Evolutionary conservation across 2,797 vertebrate genomes (phyloP), one percentile per base, ranked within the genome.

Genomic region (Odontamblyopus rebecca): DNA sequence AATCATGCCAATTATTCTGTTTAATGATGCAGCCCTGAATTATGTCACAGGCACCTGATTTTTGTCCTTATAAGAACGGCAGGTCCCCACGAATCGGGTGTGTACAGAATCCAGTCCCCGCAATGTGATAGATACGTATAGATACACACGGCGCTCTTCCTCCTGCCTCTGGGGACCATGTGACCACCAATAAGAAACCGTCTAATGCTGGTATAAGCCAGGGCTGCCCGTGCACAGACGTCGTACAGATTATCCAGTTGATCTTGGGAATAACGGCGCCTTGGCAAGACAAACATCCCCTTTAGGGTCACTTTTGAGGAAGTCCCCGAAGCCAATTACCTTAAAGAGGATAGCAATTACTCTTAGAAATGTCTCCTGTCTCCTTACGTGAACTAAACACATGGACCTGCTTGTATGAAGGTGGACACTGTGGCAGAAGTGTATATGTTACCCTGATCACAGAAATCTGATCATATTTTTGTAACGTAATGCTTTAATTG

Each of bases 151-250:
- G 75, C 78, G 44, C 44, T 48, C 44, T 15, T 61, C 80, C 73
- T 74, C 84, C 75, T 75, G 74, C 83, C 84, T 81, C 69, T 59
- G 16, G 69, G 77, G 81, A 86, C 69, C 85, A 87, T 78, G 85
- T 89, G 87, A 87, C 67, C 81, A 73, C 79, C 81, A 84, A 92
- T 86, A 91, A 88, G 88, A 92, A 93, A 71, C 72, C 38, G 71
- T 72, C 65, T 70, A 76, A 81, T 67, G 70, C 84, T 75, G 57
- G 69, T 79, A 76, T 75, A 59, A 84, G 74, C 76, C 74, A 54
- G 66, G 76, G 61, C 77, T 70, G 66, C 65, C 69, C 68, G 71
- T 26, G 57, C 68, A 54, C 64, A 77, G 61, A 29, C 66, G 82
- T 83, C 82, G 77, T 72, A 66, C 69, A 81, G 72, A 85, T 86